These are phyloP conservation scores for Enteromius paludinosus DNA, from an alignment of 2,797 vertebrate species.

Conservation along the genomic window DNA sequence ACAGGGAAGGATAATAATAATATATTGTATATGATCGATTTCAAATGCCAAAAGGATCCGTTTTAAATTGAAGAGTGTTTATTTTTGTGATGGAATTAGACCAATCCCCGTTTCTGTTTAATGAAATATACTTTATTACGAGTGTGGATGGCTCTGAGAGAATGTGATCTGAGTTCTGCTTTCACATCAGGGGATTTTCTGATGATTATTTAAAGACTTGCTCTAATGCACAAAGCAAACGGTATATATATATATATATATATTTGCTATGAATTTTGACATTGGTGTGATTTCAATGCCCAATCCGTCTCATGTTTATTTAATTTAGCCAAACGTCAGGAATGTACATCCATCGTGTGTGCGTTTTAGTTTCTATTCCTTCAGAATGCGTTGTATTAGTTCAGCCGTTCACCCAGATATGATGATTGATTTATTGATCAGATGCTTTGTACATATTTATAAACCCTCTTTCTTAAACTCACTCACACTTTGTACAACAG, in stretches of 20 bases:
- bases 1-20: constrained; percentile 65
- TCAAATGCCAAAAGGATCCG: constrained; percentile 64
- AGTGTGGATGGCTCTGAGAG: constrained; percentile 21
- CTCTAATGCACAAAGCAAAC: constrained; percentile 47
- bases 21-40: constrained; percentile 58
- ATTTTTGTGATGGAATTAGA: constrained; percentile 62
- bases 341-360: constrained; percentile 53
- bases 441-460: constrained; percentile 66
- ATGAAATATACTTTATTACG: constrained; percentile 47
- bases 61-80: constrained; percentile 62
- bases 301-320: constrained; percentile 30
- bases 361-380: constrained; percentile 26
- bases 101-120: constrained; percentile 37
- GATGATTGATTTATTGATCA: constrained; percentile 42
- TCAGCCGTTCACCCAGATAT: neutral
- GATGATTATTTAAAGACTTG: constrained; percentile 48
- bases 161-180: constrained; percentile 14
- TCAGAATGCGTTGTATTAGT: constrained; percentile 46
- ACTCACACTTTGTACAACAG: constrained; percentile 65
- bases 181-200: constrained; percentile 54
- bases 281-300: constrained; percentile 32
- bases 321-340: constrained; percentile 52
- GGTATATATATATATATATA: constrained; percentile 55
- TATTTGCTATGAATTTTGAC: constrained; percentile 57
- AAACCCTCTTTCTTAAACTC: constrained; percentile 62